Percentiles rank a stretch among this genome's conserved stretches.
Evolutionary conservation across 1,140 invertebrate genomes (phyloP).

Genomic region (Zaprionus inermis): DNA sequence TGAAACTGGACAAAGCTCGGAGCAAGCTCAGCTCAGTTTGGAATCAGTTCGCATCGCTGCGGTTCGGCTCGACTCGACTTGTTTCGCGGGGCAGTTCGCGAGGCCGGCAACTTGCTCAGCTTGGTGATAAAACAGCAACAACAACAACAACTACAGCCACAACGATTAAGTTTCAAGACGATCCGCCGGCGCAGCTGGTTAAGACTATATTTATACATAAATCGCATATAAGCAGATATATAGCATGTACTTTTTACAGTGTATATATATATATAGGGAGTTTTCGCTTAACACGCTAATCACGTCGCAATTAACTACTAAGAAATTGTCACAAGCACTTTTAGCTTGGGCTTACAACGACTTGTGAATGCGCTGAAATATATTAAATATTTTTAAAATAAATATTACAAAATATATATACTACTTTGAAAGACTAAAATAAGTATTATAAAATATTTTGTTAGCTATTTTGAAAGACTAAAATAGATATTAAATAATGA

Average conservation of each 20-base stretch:
- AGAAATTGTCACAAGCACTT: neutral
- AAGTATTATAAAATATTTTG: too few species aligned
- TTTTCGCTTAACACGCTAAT: constrained; percentile 46
- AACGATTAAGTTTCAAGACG: constrained; percentile 34
- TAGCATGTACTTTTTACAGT: neutral
- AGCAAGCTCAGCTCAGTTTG: neutral
- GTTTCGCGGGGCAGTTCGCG: neutral
- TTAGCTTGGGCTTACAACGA: neutral
- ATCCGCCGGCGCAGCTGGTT: constrained; percentile 37
- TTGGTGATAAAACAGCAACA: constrained; percentile 52
- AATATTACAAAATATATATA: neutral
- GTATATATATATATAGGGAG: neutral
- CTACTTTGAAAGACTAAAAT: too few species aligned
- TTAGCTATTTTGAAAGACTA: too few species aligned
- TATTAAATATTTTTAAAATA: too few species aligned
- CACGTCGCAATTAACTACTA: constrained; percentile 51
- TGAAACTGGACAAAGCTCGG: constrained; percentile 48
- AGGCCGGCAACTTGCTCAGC: constrained; percentile 59
- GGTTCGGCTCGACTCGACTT: constrained; percentile 5
- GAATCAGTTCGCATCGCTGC: constrained; percentile 10
- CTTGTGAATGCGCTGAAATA: constrained; percentile 18
- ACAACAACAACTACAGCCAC: constrained; percentile 14
- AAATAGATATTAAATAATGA: too few species aligned
- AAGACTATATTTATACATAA: constrained; percentile 47
- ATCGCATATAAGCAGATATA: constrained; percentile 6